phyloP scores from a whole-genome alignment of 2,888 invertebrate genomes.

The Napeogenes inachia region DNA sequence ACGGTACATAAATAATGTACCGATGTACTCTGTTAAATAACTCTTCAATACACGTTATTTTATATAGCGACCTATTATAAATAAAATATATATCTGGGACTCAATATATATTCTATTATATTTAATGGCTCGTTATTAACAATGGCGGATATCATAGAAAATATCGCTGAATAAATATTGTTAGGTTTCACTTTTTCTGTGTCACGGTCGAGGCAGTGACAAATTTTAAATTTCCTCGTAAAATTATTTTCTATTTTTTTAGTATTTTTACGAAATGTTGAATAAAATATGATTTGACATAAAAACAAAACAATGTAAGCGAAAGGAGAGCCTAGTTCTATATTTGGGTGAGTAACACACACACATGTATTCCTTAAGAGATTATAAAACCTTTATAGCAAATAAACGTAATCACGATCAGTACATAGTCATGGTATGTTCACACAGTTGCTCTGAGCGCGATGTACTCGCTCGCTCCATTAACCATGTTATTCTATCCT shows the following conservation, averaged over 20 bases:
- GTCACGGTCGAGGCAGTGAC: conserved; percentile 19
- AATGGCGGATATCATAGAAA: conserved; percentile 21
- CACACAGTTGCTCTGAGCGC: conserved; percentile 14
- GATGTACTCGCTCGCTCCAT: conserved; percentile 20
- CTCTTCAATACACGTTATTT: background rate
- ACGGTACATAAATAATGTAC: conserved; percentile 3
- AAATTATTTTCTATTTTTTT: too few species aligned
- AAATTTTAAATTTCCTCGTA: too few species aligned
- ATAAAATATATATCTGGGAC: background rate
- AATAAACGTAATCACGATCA: too few species aligned
- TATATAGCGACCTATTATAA: too few species aligned
- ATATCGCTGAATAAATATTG: conserved; percentile 19
- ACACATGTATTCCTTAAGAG: too few species aligned
- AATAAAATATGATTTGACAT: too few species aligned
- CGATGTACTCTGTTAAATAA: background rate
- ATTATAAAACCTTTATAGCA: too few species aligned
- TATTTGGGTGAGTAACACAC: too few species aligned
- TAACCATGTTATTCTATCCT: conserved; percentile 24
- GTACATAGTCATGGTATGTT: conserved; percentile 8
- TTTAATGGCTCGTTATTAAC: conserved; percentile 26
- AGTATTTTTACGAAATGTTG: too few species aligned
- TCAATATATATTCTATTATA: conserved; percentile 24
- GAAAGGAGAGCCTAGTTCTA: too few species aligned
- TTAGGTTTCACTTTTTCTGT: conserved; percentile 12
- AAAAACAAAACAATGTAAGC: too few species aligned